Base-by-base conservation (phyloP, 1,140 invertebrate species). In the Procambarus clarkii region DNA sequence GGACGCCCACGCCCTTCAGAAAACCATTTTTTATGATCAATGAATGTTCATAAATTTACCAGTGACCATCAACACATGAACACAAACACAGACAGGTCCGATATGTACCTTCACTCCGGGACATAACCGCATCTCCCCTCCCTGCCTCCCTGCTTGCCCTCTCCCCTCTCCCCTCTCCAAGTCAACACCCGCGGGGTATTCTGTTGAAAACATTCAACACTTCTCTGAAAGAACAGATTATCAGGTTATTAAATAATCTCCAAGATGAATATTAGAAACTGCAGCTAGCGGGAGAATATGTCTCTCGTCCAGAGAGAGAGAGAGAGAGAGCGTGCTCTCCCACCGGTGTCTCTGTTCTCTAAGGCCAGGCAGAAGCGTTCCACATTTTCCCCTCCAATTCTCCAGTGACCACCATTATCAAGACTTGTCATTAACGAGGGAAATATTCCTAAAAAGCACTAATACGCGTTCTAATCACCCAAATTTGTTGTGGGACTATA, bases 391-490 rank as follows among this genome's bases (percentile, higher is more conserved):
- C 11, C n/a, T n/a, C n/a, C 18, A 71, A 71, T 46, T 2, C 60
- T 44, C 34, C 50, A 76, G 48, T 11, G 83, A 86, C 45, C 69
- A 45, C 15, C 69, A 13, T 48, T 76, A 74, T n/a, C 11, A 76
- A 71, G 15, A 15, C 18, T 5, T 18, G 13, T 34, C 15, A 64
- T 9, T 86, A 54, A 86, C 76, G 83, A 79, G 77, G 48, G 44
- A 79, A 2, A 48, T 11, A 48, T 46, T 79, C 13, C 50, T 15
- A 48, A 74, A 24, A 34, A 34, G 69, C 69, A 5, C 24, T 74
- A 74, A 74, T 74, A 74, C 69, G n/a, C 7, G 44, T 44, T 86
- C 45, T 86, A 86, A 86, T 86, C 69, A 76, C 71, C 83, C 21
- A 76, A 76, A 76, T 74, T 76, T 50, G 69, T 74, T 74, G 48